Evolutionary conservation across 2,888 invertebrate genomes (phyloP).

Genomic region (Scaptomyza reducta): DNA sequence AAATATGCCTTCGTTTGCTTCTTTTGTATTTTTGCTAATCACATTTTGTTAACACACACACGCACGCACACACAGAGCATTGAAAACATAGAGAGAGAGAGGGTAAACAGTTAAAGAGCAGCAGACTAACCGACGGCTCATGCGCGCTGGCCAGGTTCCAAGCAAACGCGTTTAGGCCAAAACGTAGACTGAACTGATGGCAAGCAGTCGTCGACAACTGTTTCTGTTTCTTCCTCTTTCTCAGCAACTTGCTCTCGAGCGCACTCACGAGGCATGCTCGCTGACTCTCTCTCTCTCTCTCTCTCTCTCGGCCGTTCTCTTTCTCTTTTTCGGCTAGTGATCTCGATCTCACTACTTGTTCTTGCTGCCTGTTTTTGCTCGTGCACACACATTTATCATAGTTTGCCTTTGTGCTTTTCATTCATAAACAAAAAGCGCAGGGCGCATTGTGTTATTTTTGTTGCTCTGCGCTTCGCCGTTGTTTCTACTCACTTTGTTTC

Average conservation of each 20-base stretch:
- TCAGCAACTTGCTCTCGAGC: slow-evolving; percentile 14
- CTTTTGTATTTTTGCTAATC: slow-evolving; percentile 79
- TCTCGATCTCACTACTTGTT: slow-evolving; percentile 37
- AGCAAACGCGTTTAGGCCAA: slow-evolving; percentile 81
- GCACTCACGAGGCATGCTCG: slow-evolving; percentile 16
- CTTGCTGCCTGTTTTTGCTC: slow-evolving; percentile 43
- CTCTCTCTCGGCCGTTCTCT: slow-evolving; percentile 1
- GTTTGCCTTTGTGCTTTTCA: slow-evolving; percentile 70
- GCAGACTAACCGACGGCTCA: slow-evolving; percentile 59
- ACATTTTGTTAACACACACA: slow-evolving; percentile 73
- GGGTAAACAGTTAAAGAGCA: slow-evolving; percentile 28
- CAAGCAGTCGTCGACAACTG: slow-evolving; percentile 22
- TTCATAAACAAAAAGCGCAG: slow-evolving; percentile 74
- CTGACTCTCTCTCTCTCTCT: slow-evolving; percentile 2
- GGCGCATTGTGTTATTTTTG: slow-evolving; percentile 41
- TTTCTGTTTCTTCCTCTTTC: slow-evolving; percentile 2
- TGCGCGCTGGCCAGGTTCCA: slow-evolving; percentile 72
- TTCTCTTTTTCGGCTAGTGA: slow-evolving; percentile 17
- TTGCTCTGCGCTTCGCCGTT: slow-evolving; percentile 2
- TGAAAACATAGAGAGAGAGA: slow-evolving; percentile 18
- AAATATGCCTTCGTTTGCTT: slow-evolving; percentile 64
- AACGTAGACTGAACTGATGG: slow-evolving; percentile 75
- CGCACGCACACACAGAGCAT: slow-evolving; percentile 18
- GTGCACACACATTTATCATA: slow-evolving; percentile 64
- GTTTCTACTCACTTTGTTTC: slow-evolving; percentile 2